Conservation (phyloP, 2,113 vertebrate species). For the Polypterus bichir region DNA sequence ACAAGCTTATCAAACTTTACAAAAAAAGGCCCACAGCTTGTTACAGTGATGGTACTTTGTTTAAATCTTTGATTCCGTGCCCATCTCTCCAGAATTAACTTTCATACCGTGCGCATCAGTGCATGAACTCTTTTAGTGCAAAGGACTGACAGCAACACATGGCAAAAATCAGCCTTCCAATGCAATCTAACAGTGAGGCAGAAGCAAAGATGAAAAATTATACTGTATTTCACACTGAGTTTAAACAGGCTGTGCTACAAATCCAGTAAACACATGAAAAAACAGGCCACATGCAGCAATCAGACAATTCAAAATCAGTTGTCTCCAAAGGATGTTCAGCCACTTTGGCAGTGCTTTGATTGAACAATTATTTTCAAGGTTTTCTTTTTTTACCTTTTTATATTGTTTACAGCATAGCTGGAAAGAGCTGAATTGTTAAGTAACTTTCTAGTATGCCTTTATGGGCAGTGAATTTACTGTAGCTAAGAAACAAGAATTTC, state of each 20-base stretch:
- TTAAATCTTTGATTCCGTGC: conserved; percentile 40
- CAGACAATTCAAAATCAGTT: conserved; percentile 51
- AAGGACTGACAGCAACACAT: conserved; percentile 45
- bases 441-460: no score
- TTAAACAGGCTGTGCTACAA: conserved; percentile 46
- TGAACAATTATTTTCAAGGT: background rate
- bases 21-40: conserved; percentile 36
- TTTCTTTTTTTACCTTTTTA: background rate
- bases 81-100: conserved; percentile 47
- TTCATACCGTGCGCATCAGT: conserved; percentile 46
- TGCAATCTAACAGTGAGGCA: conserved; percentile 51
- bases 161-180: conserved; percentile 51
- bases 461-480: no score
- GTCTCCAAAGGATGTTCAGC: conserved; percentile 47
- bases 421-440: background rate
- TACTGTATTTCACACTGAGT: conserved; percentile 48
- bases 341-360: conserved; percentile 25
- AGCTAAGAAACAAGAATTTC: no score
- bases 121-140: conserved; percentile 44
- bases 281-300: conserved; percentile 52
- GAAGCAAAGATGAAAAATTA: conserved; percentile 44
- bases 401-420: background rate
- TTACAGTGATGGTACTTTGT: conserved; percentile 47
- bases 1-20: conserved; percentile 44
- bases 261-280: conserved; percentile 36